Evolutionary conservation across 2,888 invertebrate genomes (phyloP).

Genomic region (Nymphalis c-album): DNA sequence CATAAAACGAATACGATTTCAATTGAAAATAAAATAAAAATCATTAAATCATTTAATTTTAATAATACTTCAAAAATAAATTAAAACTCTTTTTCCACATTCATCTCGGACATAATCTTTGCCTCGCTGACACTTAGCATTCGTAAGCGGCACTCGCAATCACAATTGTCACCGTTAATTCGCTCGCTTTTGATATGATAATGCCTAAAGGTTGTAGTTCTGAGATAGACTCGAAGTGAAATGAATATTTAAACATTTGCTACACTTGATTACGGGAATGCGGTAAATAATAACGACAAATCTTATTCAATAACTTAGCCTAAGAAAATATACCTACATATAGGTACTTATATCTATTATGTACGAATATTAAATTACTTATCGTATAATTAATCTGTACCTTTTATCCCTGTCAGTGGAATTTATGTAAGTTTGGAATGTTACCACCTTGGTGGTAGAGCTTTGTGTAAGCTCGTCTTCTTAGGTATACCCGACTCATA

Average conservation of each 20-base stretch:
- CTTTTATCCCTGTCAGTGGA: too few species aligned
- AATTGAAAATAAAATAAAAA: too few species aligned
- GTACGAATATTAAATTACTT: too few species aligned
- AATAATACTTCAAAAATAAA: background rate
- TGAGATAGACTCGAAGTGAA: slow-evolving; percentile 39
- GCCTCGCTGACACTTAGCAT: slow-evolving; percentile 45
- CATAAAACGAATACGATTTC: too few species aligned
- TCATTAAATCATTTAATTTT: too few species aligned
- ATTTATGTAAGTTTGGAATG: too few species aligned
- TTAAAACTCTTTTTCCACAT: background rate
- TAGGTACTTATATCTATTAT: too few species aligned
- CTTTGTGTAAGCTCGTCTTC: too few species aligned
- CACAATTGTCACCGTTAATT: slow-evolving; percentile 77
- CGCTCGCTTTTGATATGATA: slow-evolving; percentile 67
- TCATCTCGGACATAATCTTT: slow-evolving; percentile 38
- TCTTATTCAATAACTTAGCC: background rate
- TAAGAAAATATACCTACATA: too few species aligned
- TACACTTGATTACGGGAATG: slow-evolving; percentile 34
- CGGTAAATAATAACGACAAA: slow-evolving; percentile 32
- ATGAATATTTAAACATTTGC: slow-evolving; percentile 42
- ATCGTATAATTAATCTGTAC: too few species aligned
- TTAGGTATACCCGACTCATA: too few species aligned
- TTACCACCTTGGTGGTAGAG: too few species aligned
- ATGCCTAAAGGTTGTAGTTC: slow-evolving; percentile 47
- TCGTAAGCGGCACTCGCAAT: slow-evolving; percentile 65